phyloP scores from a whole-genome alignment of 2,113 vertebrate species.

The Perca fluviatilis region DNA sequence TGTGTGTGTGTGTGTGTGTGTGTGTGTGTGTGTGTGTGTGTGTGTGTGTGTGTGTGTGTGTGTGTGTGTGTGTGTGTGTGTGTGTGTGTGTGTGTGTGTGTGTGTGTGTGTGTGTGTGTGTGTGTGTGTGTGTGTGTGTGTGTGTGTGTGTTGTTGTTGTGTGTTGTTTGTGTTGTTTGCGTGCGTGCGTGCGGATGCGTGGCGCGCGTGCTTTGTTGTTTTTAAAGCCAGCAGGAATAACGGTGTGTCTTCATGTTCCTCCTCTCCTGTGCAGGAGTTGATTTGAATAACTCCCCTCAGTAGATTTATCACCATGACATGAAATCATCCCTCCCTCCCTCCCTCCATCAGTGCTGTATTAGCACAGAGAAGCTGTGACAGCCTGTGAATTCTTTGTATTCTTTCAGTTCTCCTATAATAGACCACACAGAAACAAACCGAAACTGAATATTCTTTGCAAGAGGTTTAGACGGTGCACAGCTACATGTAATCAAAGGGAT shows the following conservation, averaged over 20 bases:
- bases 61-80: too few relatives aligned
- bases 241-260: neutral
- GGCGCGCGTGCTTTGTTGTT: too few relatives aligned
- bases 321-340: constrained; percentile 11
- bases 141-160: too few relatives aligned
- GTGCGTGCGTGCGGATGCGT: too few relatives aligned
- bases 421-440: neutral
- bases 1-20: too few relatives aligned
- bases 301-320: constrained; percentile 50
- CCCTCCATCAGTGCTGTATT: constrained; percentile 16
- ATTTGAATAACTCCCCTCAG: constrained; percentile 31
- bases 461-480: neutral
- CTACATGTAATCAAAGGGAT: neutral
- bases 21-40: too few relatives aligned
- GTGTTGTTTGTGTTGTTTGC: too few relatives aligned
- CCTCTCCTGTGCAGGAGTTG: neutral
- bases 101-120: too few relatives aligned
- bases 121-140: too few relatives aligned
- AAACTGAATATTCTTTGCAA: neutral
- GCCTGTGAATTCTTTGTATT: neutral
- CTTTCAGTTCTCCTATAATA: neutral
- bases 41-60: too few relatives aligned
- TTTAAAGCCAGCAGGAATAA: constrained; percentile 10
- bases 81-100: too few relatives aligned
- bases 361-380: neutral